Evolutionary conservation across 2,797 vertebrate species (phyloP).

Genomic region (Typhlichthys eigenmanni): DNA sequence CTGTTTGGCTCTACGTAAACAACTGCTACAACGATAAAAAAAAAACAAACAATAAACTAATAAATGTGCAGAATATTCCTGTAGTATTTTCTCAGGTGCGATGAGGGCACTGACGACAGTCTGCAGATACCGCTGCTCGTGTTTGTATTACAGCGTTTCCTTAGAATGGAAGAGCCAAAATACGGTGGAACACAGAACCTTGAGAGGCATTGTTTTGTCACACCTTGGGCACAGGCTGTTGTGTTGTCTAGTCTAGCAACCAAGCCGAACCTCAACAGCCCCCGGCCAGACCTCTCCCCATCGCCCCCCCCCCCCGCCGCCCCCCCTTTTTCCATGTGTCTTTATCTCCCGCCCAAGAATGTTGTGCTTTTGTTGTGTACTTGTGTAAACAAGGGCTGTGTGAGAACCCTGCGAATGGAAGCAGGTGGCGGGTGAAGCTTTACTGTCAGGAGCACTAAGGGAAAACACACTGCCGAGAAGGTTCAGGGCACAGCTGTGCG

Average conservation of each 20-base stretch:
- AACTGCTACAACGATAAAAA: too few relatives aligned
- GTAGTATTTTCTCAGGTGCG: slow-evolving; percentile 40
- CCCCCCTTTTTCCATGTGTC: slow-evolving; percentile 46
- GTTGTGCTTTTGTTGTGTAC: slow-evolving; percentile 79
- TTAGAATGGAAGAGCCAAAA: slow-evolving; percentile 65
- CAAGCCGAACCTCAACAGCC: slow-evolving; percentile 74
- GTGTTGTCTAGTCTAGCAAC: slow-evolving; percentile 78
- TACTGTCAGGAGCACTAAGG: slow-evolving; percentile 74
- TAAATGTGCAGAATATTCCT: not conserved
- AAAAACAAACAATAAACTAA: too few relatives aligned
- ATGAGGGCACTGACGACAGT: slow-evolving; percentile 40
- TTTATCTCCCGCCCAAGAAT: slow-evolving; percentile 76
- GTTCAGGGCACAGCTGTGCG: slow-evolving; percentile 68
- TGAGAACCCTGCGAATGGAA: slow-evolving; percentile 72
- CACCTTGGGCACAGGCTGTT: slow-evolving; percentile 56
- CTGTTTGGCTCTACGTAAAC: too few relatives aligned
- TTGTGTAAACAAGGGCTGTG: slow-evolving; percentile 77
- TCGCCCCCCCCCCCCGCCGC: slow-evolving; percentile 56
- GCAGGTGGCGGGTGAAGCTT: slow-evolving; percentile 77
- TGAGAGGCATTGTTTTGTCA: slow-evolving; percentile 62
- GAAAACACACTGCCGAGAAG: slow-evolving; percentile 63
- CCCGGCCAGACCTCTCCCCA: slow-evolving; percentile 53
- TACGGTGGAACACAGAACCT: slow-evolving; percentile 63
- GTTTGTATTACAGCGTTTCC: slow-evolving; percentile 54
- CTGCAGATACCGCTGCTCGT: slow-evolving; percentile 42